A percentile compares a stretch with the other conserved stretches of the same genome.
Conservation (phyloP, 35 echinoderm and acorn worm genomes). For the Lytechinus variegatus region DNA sequence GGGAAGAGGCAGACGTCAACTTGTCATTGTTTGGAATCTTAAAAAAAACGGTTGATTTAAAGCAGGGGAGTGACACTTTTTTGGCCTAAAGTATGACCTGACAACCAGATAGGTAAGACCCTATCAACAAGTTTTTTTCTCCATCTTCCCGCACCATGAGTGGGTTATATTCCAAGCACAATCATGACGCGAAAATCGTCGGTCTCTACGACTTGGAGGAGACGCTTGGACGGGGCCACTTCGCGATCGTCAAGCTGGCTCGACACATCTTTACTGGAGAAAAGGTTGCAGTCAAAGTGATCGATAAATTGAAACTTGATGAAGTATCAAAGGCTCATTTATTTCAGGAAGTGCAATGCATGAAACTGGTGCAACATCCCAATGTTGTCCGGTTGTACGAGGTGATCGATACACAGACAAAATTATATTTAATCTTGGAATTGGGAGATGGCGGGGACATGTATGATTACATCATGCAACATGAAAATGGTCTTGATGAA, state of each 20-base stretch:
- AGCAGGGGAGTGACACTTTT: background rate
- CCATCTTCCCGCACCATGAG: conserved; percentile 77
- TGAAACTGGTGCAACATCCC: conserved; percentile 98
- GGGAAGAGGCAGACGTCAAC: background rate
- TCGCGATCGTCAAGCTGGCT: conserved; percentile 98
- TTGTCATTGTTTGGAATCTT: background rate
- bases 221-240: conserved; percentile 96
- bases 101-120: conserved; percentile 48
- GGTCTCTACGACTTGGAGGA: conserved; percentile 95
- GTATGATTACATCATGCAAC: conserved; percentile 99
- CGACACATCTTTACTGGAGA: conserved; percentile 95
- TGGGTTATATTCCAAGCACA: conserved; percentile 65
- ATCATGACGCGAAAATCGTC: conserved; percentile 97
- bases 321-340: conserved; percentile 91
- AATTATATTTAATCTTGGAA: conserved; percentile 95
- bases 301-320: conserved; percentile 96
- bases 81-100: background rate
- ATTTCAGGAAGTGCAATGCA: conserved; percentile 95
- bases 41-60: background rate
- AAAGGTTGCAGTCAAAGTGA: conserved; percentile 99
- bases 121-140: conserved; percentile 11
- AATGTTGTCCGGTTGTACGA: conserved; percentile 97
- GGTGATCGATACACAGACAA: conserved; percentile 97
- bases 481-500: conserved; percentile 93
- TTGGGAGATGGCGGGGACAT: conserved; percentile 98